A percentile compares a stretch with the other conserved stretches of the same genome.
Evolutionary conservation across 2,113 vertebrate species (phyloP).

Genomic region (Odontophorus gujanensis): DNA sequence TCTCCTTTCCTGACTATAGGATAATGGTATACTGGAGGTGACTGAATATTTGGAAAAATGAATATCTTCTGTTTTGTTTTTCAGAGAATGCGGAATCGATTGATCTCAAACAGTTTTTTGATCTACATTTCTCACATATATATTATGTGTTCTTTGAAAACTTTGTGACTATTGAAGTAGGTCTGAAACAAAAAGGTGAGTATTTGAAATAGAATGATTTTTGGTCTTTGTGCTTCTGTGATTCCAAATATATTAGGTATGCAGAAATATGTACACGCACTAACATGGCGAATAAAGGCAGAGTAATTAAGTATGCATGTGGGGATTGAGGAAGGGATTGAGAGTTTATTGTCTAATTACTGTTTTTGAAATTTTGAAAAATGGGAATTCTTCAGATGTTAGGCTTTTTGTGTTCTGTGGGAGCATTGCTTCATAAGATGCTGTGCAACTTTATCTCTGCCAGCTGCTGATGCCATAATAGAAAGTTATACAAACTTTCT

Average conservation of each 20-base stretch:
- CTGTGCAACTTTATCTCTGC: background rate
- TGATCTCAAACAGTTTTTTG: slow-evolving; percentile 98
- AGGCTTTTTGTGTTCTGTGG: background rate
- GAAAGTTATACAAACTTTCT: background rate
- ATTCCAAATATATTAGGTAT: background rate
- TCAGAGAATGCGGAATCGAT: slow-evolving; percentile 93
- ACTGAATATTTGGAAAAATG: background rate
- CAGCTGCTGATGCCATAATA: background rate
- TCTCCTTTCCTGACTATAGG: background rate
- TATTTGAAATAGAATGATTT: background rate
- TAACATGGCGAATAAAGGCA: background rate
- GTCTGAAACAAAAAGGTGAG: slow-evolving; percentile 97
- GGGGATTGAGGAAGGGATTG: background rate
- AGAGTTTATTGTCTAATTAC: background rate
- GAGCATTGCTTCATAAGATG: background rate
- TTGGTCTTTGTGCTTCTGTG: background rate
- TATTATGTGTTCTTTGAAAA: slow-evolving; percentile 99
- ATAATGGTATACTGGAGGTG: background rate
- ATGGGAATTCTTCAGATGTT: background rate
- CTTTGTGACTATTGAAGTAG: slow-evolving; percentile 96
- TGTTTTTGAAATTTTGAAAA: background rate
- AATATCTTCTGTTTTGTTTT: slow-evolving; percentile 68
- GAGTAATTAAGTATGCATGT: background rate
- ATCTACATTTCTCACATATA: slow-evolving; percentile 96
- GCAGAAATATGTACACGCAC: background rate